A percentile compares a stretch with the other conserved stretches of the same genome.
Conservation (phyloP, 2,888 invertebrate species). For the Chalcis sispes region DNA sequence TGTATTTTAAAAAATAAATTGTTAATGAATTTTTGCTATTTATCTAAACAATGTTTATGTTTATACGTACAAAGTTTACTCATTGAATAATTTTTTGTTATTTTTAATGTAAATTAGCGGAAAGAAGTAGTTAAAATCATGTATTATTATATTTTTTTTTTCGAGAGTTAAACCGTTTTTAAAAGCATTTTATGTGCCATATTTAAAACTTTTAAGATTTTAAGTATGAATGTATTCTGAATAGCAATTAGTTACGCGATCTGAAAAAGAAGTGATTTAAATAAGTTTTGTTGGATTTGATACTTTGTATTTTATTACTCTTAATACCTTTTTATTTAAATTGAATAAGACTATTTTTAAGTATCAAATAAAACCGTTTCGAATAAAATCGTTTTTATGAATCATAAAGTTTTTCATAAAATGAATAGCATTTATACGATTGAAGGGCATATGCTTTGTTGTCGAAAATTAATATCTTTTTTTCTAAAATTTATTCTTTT, state of each 20-base stretch:
- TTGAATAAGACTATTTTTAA: slow-evolving; percentile 41
- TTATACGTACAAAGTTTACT: too few relatives aligned
- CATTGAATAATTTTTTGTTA: too few relatives aligned
- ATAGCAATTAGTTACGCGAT: slow-evolving; percentile 53
- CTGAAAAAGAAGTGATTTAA: slow-evolving; percentile 37
- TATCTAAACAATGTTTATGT: too few relatives aligned
- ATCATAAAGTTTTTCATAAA: slow-evolving; percentile 46
- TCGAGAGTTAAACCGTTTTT: slow-evolving; percentile 16
- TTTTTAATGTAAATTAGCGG: too few relatives aligned
- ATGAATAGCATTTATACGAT: neutral
- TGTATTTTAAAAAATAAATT: too few relatives aligned
- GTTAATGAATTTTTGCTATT: too few relatives aligned
- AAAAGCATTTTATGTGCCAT: neutral
- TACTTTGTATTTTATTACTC: slow-evolving; percentile 48
- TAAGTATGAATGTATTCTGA: slow-evolving; percentile 35
- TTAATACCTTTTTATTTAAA: slow-evolving; percentile 40
- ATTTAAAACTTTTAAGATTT: neutral
- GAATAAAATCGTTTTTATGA: slow-evolving; percentile 49
- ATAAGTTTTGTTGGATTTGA: slow-evolving; percentile 33
- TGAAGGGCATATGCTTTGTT: too few relatives aligned
- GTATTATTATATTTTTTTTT: neutral
- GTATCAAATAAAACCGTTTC: slow-evolving; percentile 43
- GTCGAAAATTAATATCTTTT: slow-evolving; percentile 1
- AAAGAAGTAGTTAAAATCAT: neutral
- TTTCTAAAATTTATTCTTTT: neutral